Evolutionary conservation across 2,113 vertebrate genomes (phyloP), one percentile per base, ranked within the genome.

Genomic region (Phaethornis superciliosus): DNA sequence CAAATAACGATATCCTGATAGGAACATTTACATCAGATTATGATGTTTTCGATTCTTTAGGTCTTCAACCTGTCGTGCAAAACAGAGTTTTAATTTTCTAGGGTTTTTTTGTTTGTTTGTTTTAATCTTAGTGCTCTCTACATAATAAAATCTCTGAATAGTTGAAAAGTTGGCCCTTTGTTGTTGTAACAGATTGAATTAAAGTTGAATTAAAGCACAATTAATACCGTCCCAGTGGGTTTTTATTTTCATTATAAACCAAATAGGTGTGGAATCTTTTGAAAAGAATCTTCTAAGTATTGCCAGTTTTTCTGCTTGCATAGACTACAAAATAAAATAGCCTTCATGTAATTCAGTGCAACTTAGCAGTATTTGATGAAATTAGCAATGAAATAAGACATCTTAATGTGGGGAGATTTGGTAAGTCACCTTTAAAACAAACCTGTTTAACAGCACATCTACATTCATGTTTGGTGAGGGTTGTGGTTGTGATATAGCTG

Each of bases 41-140:
- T 22, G 7, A 9, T 0, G 1, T 4, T 54, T 69, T 35, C 49
- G 5, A 27, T n/a, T n/a, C 35, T 19, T 44, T n/a, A 44, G 9
- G 2, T 85, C 26, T 46, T 85, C 30, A 64, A 4, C 6, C 6
- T 56, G 67, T 21, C 4, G 11, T 86, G 30, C 32, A 17, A 63
- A 84, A 67, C 14, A n/a, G 20, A 12, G 4, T 4, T 10, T 24
- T 40, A 40, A 11, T 40, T 40, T 40, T 40, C 40, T 12, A 5
- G 40, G 40, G 40, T 40, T 40, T 40, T 58, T 46, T 21, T 40
- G 19, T 10, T 24, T 9, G 10, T 27, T 10, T 55, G 33, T 65
- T 90, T 47, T 47, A 47, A 40, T 62, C 26, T 12, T 88, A 20
- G 30, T 2, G 0, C 47, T 55, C 7, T 5, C 28, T 54, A 12